Percentiles rank a stretch among this genome's conserved stretches.
phyloP scores from a whole-genome alignment of 2,113 vertebrate genomes.

The Dipodomys ordii region DNA sequence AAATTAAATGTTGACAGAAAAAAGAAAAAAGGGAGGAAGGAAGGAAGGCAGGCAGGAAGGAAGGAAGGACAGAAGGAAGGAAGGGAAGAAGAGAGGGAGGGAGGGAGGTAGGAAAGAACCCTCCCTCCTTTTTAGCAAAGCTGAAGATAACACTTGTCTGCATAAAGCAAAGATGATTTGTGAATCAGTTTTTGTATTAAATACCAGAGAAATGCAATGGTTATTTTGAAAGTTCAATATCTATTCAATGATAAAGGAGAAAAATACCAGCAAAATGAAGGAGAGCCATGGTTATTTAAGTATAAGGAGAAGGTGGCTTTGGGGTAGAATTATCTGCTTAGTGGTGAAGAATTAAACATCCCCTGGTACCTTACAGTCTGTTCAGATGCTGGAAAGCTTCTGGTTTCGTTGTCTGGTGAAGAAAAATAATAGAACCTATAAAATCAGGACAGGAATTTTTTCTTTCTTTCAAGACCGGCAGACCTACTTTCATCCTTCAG shows the following conservation, averaged over 20 bases:
- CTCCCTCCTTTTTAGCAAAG: neutral
- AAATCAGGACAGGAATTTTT: conserved; percentile 17
- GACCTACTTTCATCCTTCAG: neutral
- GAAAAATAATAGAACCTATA: neutral
- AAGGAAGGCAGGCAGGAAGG: no score
- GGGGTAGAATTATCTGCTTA: neutral
- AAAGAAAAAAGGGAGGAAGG: no score
- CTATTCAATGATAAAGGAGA: neutral
- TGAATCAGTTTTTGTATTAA: neutral
- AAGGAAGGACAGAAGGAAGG: neutral
- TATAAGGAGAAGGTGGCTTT: neutral
- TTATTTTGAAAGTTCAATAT: neutral
- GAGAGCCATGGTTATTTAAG: neutral
- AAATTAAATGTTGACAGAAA: neutral
- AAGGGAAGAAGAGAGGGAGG: no score
- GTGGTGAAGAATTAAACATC: neutral
- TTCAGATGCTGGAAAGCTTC: neutral
- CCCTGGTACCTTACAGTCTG: neutral
- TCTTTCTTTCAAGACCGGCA: neutral
- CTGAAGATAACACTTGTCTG: neutral
- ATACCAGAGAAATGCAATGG: neutral
- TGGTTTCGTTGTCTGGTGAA: neutral
- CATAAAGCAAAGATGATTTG: neutral
- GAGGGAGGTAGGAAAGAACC: neutral
- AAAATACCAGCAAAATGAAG: neutral